phyloP scores from a whole-genome alignment of 2,888 invertebrate species.

The Anthophora plumipes region DNA sequence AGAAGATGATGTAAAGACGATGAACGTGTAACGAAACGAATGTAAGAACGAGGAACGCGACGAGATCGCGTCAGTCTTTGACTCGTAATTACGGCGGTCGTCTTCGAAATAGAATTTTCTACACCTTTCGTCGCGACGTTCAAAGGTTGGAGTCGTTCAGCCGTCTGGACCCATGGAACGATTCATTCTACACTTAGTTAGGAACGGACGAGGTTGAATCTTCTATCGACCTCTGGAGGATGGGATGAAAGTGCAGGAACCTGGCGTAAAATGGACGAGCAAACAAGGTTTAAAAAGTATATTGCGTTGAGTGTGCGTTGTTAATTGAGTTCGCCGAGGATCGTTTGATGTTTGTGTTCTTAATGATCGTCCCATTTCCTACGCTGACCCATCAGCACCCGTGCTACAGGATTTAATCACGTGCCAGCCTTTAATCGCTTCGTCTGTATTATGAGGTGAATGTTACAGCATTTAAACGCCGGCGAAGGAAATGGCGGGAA shows the following conservation, averaged over 20 bases:
- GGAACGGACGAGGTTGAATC: slow-evolving; percentile 6
- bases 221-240: slow-evolving; percentile 3
- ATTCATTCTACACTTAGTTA: slow-evolving; percentile 30
- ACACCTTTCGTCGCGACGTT: slow-evolving; percentile 7
- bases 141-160: slow-evolving; percentile 19
- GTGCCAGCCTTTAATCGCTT: slow-evolving; percentile 12
- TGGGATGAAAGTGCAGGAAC: not conserved
- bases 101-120: slow-evolving; percentile 40
- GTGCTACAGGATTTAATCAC: not conserved
- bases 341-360: slow-evolving; percentile 34
- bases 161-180: slow-evolving; percentile 12
- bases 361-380: slow-evolving; percentile 35
- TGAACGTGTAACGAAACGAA: slow-evolving; percentile 32
- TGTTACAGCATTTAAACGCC: not conserved
- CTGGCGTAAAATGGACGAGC: slow-evolving; percentile 13
- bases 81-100: slow-evolving; percentile 49
- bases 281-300: slow-evolving; percentile 44
- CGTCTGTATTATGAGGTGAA: not conserved
- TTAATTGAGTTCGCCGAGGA: slow-evolving; percentile 36
- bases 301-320: slow-evolving; percentile 34
- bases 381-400: not conserved
- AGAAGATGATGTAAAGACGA: not conserved
- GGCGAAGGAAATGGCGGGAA: not conserved
- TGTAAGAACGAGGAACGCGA: slow-evolving; percentile 15
- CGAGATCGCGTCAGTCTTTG: not conserved